These are phyloP conservation scores for Nudaria mundana DNA, from an alignment of 2,888 invertebrate genomes.

Conservation along the genomic window DNA sequence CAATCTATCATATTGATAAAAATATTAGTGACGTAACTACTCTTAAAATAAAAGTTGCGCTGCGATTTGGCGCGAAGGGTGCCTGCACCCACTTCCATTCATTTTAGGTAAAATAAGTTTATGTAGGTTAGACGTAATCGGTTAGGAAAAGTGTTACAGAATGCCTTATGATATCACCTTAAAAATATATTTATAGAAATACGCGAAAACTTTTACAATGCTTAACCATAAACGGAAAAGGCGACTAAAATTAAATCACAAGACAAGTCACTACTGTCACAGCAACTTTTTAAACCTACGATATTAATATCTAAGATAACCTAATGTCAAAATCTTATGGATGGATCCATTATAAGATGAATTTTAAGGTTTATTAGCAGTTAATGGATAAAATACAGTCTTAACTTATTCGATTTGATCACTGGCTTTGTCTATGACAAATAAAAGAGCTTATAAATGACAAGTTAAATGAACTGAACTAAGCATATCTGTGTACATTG, in stretches of 20 bases:
- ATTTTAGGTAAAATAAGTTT: no score
- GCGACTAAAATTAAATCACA: conserved; percentile 47
- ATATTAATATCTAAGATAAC: conserved; percentile 45
- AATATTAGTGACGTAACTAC: no score
- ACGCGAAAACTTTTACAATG: conserved; percentile 8
- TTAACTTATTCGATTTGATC: conserved; percentile 59
- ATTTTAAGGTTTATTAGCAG: conserved; percentile 45
- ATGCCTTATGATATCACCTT: no score
- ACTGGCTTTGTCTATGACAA: conserved; percentile 60
- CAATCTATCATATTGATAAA: no score
- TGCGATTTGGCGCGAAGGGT: no score
- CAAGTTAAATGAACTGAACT: conserved; percentile 3
- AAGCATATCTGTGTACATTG: not conserved
- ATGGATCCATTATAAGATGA: conserved; percentile 65
- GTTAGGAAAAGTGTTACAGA: no score
- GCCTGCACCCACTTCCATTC: no score
- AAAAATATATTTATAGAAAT: no score
- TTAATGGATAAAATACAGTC: conserved; percentile 56
- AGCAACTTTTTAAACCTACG: conserved; percentile 47
- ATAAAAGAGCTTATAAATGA: conserved; percentile 24
- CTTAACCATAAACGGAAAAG: conserved; percentile 18
- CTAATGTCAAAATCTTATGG: conserved; percentile 61
- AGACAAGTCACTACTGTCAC: conserved; percentile 43
- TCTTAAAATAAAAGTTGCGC: no score
- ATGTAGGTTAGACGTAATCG: no score